Base-by-base conservation (phyloP, 1,140 invertebrate species). In the Drosophila prosaltans region DNA sequence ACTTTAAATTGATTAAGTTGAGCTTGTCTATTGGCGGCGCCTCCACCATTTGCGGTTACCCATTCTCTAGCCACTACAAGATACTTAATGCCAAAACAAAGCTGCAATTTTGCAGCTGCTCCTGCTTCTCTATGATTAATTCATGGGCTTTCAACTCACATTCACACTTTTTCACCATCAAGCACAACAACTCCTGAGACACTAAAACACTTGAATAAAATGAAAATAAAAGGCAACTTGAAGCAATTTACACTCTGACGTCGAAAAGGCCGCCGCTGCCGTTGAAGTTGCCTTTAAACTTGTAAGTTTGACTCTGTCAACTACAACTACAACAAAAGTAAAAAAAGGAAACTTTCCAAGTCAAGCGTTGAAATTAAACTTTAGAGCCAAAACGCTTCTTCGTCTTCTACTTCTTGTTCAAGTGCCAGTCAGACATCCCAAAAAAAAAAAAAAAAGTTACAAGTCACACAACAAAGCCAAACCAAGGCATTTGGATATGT, bases 1-100 rank as follows among this genome's bases (percentile, higher is more conserved):
- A 89, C 84, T 86, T 86, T 86, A 86, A 86, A 89, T 86, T 86
- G 84, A 86, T 86, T 86, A 86, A 86, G 83, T 88, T 86, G 77
- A 89, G 88, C 86, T 86, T 89, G 83, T 88, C 83, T 80, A 88
- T 84, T 69, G 74, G 65, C 74, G 70, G 65, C 68, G 72, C 66
- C 65, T 74, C 73, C 57, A 11, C 59, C 45, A 26, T 32, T 54
- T 45, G 40, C 58, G 36, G 11, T 48, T 57, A 60, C 54, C 24
- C 64, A n/a, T 30, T 54, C 30, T 32, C 65, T 41, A 26, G 48
- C 41, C 60, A 39, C 55, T 51, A 36, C 60, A 51, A 67, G 28
- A 60, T 77, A 88, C 82, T 86, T 88, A 77, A 86, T 82, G 83
- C 75, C 72, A 83, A 36, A 55, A 70, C 55, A 72, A 81, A 69